Conservation (phyloP, 2,797 vertebrate species). For the Decapterus maruadsi region DNA sequence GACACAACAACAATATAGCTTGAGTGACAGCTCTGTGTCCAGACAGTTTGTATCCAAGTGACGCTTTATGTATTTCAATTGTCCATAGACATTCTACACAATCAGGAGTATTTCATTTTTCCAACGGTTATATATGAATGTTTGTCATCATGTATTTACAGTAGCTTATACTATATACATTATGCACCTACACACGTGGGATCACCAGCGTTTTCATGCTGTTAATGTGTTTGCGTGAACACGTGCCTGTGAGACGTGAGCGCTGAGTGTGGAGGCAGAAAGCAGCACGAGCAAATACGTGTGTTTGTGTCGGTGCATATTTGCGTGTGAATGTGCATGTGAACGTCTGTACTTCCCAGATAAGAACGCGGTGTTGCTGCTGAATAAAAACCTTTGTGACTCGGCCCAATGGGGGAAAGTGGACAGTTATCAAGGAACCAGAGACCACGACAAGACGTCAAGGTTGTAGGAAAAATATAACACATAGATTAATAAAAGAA, state of each 20-base stretch:
- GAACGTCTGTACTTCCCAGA: conserved; percentile 61
- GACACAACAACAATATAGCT: conserved; percentile 20
- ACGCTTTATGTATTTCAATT: neutral
- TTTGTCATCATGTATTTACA: conserved; percentile 10
- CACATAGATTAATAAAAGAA: conserved; percentile 51
- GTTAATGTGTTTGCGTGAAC: conserved; percentile 17
- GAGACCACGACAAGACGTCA: conserved; percentile 62
- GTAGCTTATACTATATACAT: neutral
- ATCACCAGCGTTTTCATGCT: conserved; percentile 10
- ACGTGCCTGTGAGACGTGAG: conserved; percentile 17
- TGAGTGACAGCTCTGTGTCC: conserved; percentile 30
- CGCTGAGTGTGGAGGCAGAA: conserved; percentile 2
- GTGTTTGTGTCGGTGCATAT: conserved; percentile 8
- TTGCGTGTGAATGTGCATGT: conserved; percentile 27
- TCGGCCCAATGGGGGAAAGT: conserved; percentile 51
- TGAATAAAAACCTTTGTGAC: conserved; percentile 60
- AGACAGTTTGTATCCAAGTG: neutral
- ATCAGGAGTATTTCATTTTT: conserved; percentile 16
- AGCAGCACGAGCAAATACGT: conserved; percentile 2
- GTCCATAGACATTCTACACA: conserved; percentile 25
- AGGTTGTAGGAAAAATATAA: conserved; percentile 46
- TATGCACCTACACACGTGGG: conserved; percentile 16
- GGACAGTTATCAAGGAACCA: conserved; percentile 57
- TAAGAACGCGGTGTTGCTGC: conserved; percentile 60
- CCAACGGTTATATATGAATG: neutral